phyloP scores from a whole-genome alignment of 1,140 invertebrate species.

The Lepidurus arcticus region DNA sequence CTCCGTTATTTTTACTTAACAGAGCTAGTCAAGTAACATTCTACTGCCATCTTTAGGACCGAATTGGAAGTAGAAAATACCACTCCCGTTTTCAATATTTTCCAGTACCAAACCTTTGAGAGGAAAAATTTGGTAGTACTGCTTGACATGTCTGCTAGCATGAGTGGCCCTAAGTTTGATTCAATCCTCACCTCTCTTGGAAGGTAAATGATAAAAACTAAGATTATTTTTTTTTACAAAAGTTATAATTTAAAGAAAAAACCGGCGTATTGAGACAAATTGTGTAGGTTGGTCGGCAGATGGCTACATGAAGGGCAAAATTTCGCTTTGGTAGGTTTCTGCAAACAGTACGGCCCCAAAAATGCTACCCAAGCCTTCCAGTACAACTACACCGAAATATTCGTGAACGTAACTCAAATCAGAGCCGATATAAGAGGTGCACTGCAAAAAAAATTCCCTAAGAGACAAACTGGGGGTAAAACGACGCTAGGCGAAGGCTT shows the following conservation, averaged over 20 bases:
- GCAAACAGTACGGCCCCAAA: not conserved
- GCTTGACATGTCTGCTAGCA: constrained; percentile 22
- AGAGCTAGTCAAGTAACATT: not conserved
- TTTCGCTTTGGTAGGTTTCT: not conserved
- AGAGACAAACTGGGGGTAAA: not conserved
- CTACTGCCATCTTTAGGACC: not conserved
- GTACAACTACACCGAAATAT: not conserved
- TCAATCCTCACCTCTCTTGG: constrained; percentile 13
- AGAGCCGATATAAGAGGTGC: not conserved
- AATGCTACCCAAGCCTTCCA: not conserved
- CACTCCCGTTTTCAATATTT: not conserved
- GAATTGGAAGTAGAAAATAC: not conserved
- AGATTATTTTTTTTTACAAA: too few species aligned
- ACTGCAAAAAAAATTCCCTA: not conserved
- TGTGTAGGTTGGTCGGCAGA: not conserved
- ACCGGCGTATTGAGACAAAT: not conserved
- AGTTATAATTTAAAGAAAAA: not conserved
- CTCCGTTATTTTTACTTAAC: too few species aligned
- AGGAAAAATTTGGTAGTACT: not conserved
- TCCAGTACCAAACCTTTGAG: not conserved
- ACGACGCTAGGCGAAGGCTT: not conserved
- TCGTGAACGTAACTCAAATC: not conserved
- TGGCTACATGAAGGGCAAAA: not conserved
- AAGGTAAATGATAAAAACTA: not conserved
- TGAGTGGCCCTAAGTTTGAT: constrained; percentile 19